Base-by-base conservation (phyloP, 2,797 vertebrate species). In the Peromyscus melanophrys region DNA sequence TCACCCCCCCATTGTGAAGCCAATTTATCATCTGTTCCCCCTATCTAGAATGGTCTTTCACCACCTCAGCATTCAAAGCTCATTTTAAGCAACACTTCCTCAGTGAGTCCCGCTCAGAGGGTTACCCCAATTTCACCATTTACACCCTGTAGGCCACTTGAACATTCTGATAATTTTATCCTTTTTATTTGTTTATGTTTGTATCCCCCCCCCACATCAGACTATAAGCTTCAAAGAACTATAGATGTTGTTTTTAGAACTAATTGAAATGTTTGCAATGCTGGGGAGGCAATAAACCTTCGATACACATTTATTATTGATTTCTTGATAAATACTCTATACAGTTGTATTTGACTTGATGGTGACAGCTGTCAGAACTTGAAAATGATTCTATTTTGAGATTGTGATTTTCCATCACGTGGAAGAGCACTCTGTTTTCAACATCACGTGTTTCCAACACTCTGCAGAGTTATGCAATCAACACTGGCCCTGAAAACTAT, bases 401-500 rank as follows among this genome's bases (percentile, higher is more conserved):
- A 82, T 8, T 57, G 6, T 37, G 43, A 25, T 43, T 95, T 84
- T 95, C 34, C 9, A 90, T 43, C 49, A 69, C 6, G 10, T 90
- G 49, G 29, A 88, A 81, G 63, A 96, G 37, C 40, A 40, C 40
- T 40, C 40, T 40, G 40, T 40, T 40, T 40, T 4, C 40, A 40
- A 40, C 40, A 40, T 40, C 40, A 40, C 40, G 40, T 40, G 40
- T 40, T 40, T 40, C 40, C 40, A 40, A 40, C 40, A 40, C 37
- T 8, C 19, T 63, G 9, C 1, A 76, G 40, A 92, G 49, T 57
- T 78, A 17, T 40, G 59, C 31, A 90, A 10, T 73, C 43, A 83
- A 96, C 88, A 93, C 6, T 40, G 63, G 87, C 84, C 59, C 46
- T 73, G 34, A 57, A 90, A 67, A 93, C 80, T 59, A 73, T 49